Evolutionary conservation across 2,888 invertebrate genomes (phyloP), one percentile per base, ranked within the genome.

Genomic region (Mesorhabditis sp.): DNA sequence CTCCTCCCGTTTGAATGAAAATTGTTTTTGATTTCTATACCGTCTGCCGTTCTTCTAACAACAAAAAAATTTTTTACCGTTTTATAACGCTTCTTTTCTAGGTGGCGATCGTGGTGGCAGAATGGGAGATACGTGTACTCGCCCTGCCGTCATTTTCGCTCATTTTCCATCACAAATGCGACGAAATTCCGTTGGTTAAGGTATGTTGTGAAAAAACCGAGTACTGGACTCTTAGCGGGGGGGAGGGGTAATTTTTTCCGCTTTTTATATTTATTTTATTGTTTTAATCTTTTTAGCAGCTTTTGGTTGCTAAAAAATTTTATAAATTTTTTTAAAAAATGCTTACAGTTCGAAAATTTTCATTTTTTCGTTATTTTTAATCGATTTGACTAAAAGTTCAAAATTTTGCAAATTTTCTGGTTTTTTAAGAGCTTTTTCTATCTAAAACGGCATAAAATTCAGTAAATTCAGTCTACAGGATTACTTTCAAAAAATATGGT

Each of bases 161-260:
- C 62, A 65, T 82, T 5, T 83, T 80, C 70, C 70, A 72, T 45
- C 75, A 80, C 69, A 79, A 79, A 66, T 77, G 80, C 64, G 82
- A 76, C 4, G 77, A 83, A 5, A 78, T 82, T 65, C 83, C 83
- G 6, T 65, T 83, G n/a, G 79, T 84, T 44, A 83, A 83, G 74
- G 82, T 81, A 50, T 28, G 28, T 13, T 58, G 10, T 58, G 58
- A 58, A 58, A 58, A 58, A 28, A 58, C 10, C 3, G n/a, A n/a
- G 10, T 58, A 58, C 58, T 58, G 13, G 13, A 58, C 58, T 13
- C n/a, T 58, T 10, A 13, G 13, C n/a, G 13, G 13, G 58, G n/a
- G 58, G n/a, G n/a, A 58, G 58, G 58, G n/a, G 4, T 28, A 4
- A 13, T 10, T 10, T 15, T 7, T 28, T 63, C 10, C 13, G 4